Percentiles rank a stretch among this genome's conserved stretches.
phyloP scores from a whole-genome alignment of 2,797 vertebrate species.

The Malacoraja senta region DNA sequence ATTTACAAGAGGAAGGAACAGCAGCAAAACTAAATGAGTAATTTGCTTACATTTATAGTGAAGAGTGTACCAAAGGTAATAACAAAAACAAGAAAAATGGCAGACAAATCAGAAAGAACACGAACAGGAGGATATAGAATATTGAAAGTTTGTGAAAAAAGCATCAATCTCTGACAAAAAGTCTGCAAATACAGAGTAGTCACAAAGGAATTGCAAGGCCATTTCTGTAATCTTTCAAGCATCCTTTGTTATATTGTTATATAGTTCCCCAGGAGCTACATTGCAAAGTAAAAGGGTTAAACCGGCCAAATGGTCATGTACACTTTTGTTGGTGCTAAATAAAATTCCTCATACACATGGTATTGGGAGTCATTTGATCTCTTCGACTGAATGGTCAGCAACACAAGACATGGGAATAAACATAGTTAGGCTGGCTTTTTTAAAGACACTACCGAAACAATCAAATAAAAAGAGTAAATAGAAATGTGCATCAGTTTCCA shows the following conservation, averaged over 20 bases:
- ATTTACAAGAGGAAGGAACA: too few relatives aligned
- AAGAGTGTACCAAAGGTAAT: too few relatives aligned
- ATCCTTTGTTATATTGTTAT: conserved; percentile 7
- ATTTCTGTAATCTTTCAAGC: neutral
- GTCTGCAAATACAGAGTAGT: neutral
- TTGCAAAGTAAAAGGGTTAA: neutral
- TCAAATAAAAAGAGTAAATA: neutral
- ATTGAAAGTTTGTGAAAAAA: too few relatives aligned
- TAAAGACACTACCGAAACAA: neutral
- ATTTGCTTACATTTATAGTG: too few relatives aligned
- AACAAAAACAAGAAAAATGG: too few relatives aligned
- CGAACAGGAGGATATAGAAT: too few relatives aligned
- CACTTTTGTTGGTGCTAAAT: neutral
- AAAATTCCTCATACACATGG: neutral
- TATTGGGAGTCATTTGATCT: neutral
- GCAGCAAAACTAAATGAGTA: too few relatives aligned
- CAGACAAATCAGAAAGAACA: too few relatives aligned
- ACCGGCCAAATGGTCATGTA: neutral
- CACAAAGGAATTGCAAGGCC: neutral
- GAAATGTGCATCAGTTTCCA: too few relatives aligned
- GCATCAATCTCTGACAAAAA: too few relatives aligned
- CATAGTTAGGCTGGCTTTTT: neutral
- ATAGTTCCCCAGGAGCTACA: neutral
- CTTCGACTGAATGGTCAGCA: neutral
- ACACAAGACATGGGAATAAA: neutral